phyloP scores from a whole-genome alignment of 2,113 vertebrate genomes.

The Coptodon rendalli region DNA sequence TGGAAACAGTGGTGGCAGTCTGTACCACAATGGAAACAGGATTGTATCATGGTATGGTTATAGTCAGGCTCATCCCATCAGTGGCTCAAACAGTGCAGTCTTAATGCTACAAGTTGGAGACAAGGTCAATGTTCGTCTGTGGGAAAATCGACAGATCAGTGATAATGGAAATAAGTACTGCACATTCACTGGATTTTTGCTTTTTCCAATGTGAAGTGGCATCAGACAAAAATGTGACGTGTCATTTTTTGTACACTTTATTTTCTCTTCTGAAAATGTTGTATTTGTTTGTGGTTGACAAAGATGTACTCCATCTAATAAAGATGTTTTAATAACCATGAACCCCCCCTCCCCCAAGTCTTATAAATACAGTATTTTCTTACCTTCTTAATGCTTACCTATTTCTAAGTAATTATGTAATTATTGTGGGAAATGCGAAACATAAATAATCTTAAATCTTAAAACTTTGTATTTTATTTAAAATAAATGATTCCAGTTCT shows the following conservation, averaged over 20 bases:
- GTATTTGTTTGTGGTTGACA: no score
- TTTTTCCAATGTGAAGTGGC: neutral
- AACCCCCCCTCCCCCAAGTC: no score
- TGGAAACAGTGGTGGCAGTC: neutral
- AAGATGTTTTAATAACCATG: neutral
- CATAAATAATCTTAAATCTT: neutral
- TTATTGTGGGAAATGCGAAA: no score
- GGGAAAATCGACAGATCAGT: fast-evolving
- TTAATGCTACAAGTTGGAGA: neutral
- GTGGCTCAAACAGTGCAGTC: neutral
- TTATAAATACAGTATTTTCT: neutral
- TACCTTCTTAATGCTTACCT: no score
- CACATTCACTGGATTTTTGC: constrained; percentile 11
- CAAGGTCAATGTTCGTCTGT: neutral
- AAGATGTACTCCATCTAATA: neutral
- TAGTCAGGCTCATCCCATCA: fast-evolving
- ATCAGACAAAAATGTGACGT: no score
- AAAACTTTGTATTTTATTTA: neutral
- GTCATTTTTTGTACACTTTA: no score
- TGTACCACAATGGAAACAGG: fast-evolving
- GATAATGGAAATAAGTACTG: fast-evolving
- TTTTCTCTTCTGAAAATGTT: no score
- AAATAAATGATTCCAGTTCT: neutral
- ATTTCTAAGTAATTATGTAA: no score
- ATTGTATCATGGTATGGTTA: neutral